These are phyloP conservation scores for Oryctes rhinoceros DNA, from an alignment of 1,140 invertebrate species.

Conservation along the genomic window DNA sequence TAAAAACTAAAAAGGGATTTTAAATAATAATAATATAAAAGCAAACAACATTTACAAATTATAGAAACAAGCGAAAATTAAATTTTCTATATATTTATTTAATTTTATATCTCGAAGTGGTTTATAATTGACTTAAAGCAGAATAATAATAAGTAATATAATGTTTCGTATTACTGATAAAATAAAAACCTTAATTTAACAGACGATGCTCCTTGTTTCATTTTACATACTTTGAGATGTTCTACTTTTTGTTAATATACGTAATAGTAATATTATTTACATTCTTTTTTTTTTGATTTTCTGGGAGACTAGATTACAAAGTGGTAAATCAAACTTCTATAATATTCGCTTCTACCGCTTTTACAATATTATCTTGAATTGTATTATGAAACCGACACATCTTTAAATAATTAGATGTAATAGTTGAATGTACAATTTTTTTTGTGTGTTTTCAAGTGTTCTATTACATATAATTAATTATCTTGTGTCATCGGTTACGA, in stretches of 20 bases:
- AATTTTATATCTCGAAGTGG: conserved; percentile 11
- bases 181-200: conserved; percentile 51
- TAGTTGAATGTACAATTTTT: too few species aligned
- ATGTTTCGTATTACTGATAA: conserved; percentile 31
- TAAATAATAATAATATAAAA: conserved; percentile 46
- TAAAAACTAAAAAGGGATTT: conserved; percentile 52
- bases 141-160: conserved; percentile 34
- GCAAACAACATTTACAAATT: conserved; percentile 49
- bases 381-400: too few species aligned
- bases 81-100: neutral
- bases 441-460: too few species aligned
- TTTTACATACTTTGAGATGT: neutral
- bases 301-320: neutral
- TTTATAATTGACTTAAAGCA: conserved; percentile 39
- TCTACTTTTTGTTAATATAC: neutral
- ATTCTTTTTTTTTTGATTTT: neutral
- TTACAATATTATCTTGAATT: neutral
- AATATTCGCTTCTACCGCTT: neutral
- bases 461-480: neutral
- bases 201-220: conserved; percentile 26
- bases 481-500: neutral
- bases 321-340: neutral
- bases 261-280: conserved; percentile 8
- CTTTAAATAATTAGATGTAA: neutral
- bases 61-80: conserved; percentile 40